These are phyloP conservation scores for Elephantulus edwardii DNA, from an alignment of 2,113 vertebrate species.

Conservation along the genomic window DNA sequence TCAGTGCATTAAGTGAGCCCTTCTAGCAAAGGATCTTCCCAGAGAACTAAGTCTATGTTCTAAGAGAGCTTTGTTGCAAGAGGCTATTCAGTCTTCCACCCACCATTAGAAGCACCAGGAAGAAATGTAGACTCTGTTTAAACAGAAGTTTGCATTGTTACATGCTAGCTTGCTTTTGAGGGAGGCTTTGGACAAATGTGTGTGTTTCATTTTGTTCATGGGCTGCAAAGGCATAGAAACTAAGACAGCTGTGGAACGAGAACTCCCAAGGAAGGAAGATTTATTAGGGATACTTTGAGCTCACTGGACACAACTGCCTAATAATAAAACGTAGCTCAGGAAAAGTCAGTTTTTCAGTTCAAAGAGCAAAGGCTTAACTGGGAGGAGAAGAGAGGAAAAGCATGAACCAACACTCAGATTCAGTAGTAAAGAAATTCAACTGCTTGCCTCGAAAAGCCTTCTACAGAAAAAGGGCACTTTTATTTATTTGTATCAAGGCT, in stretches of 20 bases:
- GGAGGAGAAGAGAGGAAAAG: neutral
- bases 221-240: too few species aligned
- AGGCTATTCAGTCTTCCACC: neutral
- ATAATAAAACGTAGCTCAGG: neutral
- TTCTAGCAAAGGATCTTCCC: neutral
- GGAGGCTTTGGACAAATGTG: neutral
- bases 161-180: neutral
- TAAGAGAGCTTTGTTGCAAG: neutral
- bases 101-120: neutral
- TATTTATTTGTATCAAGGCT: neutral
- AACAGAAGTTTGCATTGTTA: neutral
- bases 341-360: neutral
- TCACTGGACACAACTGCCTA: neutral
- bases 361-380: constrained; percentile 19
- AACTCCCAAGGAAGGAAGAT: neutral
- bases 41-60: neutral
- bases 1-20: neutral
- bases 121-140: neutral
- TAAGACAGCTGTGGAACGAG: neutral
- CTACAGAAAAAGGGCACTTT: neutral
- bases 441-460: too few species aligned
- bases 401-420: neutral
- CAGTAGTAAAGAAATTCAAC: neutral
- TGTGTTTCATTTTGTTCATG: neutral
- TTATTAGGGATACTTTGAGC: neutral